These are phyloP conservation scores for Galerucella pusilla DNA, from an alignment of 2,888 invertebrate genomes.

Conservation along the genomic window DNA sequence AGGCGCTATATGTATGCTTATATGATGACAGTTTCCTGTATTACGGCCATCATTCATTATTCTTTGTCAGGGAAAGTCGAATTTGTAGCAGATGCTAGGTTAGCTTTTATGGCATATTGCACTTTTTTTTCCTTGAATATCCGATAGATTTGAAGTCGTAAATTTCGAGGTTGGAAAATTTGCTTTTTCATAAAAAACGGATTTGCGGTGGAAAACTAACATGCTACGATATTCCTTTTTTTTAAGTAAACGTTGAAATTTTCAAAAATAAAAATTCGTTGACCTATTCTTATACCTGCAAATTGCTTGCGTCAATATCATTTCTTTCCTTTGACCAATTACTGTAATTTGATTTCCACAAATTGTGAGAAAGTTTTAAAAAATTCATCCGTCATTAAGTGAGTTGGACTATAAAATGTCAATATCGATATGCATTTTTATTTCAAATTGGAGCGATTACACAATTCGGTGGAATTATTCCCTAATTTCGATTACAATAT, in stretches of 20 bases:
- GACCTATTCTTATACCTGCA: neutral
- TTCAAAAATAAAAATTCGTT: neutral
- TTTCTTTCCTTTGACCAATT: conserved; percentile 2
- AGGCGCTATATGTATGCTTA: conserved; percentile 39
- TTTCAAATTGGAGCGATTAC: neutral
- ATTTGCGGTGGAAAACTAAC: conserved; percentile 14
- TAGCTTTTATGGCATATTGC: conserved; percentile 38
- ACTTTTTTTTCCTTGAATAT: conserved; percentile 35
- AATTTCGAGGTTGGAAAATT: conserved; percentile 26
- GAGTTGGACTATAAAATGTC: neutral
- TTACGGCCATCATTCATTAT: conserved; percentile 46
- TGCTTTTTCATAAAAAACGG: conserved; percentile 25
- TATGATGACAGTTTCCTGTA: conserved; percentile 41
- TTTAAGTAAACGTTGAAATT: neutral
- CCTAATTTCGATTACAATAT: neutral
- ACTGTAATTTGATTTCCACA: conserved; percentile 10
- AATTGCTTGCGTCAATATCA: conserved; percentile 20
- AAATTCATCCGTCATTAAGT: conserved; percentile 3
- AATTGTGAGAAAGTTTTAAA: conserved; percentile 2
- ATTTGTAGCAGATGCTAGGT: conserved; percentile 48
- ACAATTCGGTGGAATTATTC: neutral
- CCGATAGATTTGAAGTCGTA: conserved; percentile 23
- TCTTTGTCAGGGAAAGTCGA: conserved; percentile 49
- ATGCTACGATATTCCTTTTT: neutral
- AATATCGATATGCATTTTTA: neutral